Percentiles rank a stretch among this genome's conserved stretches.
Evolutionary conservation across 2,797 vertebrate genomes (phyloP).

Genomic region (Pseudomugil tenellus): DNA sequence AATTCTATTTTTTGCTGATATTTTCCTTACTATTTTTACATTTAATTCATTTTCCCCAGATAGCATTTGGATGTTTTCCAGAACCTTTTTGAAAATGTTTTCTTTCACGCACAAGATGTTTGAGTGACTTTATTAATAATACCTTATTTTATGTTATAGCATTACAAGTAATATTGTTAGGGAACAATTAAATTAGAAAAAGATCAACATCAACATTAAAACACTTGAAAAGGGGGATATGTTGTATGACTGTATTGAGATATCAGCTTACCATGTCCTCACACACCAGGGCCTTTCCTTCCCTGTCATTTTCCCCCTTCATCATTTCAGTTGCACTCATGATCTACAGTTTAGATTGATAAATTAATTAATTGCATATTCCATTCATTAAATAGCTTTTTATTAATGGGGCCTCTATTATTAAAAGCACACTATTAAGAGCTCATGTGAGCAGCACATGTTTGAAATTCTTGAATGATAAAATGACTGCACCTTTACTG

Average conservation of each 20-base stretch:
- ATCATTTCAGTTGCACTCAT: constrained; percentile 17
- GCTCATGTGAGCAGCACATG: constrained; percentile 6
- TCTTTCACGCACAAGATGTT: constrained; percentile 49
- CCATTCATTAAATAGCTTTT: constrained; percentile 3
- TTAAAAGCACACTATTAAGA: constrained; percentile 18
- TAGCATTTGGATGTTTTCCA: neutral
- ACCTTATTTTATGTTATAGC: constrained; percentile 69
- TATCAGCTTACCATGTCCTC: constrained; percentile 70
- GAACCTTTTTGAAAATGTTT: constrained; percentile 9
- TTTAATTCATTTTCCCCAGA: neutral
- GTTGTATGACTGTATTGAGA: constrained; percentile 56
- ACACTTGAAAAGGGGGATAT: constrained; percentile 55
- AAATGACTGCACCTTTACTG: constrained; percentile 8
- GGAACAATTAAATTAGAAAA: constrained; percentile 80
- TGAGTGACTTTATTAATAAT: constrained; percentile 64
- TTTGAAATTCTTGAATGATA: constrained; percentile 16
- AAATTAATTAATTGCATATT: neutral
- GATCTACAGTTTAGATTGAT: neutral
- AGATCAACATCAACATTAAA: constrained; percentile 83
- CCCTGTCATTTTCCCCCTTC: constrained; percentile 27
- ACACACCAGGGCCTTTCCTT: constrained; percentile 26
- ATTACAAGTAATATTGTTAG: constrained; percentile 77
- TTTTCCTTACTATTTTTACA: constrained; percentile 7
- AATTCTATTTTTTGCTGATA: neutral
- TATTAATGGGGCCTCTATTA: constrained; percentile 20